Evolutionary conservation across 2,113 vertebrate genomes (phyloP).

Genomic region (Zosterops japonicus): DNA sequence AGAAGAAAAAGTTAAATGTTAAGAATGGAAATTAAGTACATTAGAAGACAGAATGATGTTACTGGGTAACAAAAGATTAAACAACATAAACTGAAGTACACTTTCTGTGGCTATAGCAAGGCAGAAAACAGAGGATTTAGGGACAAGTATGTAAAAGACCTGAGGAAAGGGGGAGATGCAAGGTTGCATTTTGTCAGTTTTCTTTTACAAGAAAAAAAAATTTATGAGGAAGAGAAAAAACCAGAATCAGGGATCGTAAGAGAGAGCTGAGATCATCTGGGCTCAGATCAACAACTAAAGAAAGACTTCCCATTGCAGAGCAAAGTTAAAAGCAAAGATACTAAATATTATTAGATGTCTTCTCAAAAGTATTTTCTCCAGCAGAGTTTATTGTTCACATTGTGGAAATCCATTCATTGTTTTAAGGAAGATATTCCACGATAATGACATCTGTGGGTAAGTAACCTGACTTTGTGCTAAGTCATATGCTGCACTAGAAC

Average conservation of each 20-base stretch:
- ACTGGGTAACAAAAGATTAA: background rate
- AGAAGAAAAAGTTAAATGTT: background rate
- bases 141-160: background rate
- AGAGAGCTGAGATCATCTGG: background rate
- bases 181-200: background rate
- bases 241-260: background rate
- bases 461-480: background rate
- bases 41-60: background rate
- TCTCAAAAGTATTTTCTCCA: background rate
- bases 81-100: background rate
- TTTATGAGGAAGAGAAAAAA: background rate
- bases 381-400: background rate
- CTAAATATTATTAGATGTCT: background rate
- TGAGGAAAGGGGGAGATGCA: background rate
- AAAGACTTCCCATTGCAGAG: background rate
- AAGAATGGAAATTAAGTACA: background rate
- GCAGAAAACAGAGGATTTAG: background rate
- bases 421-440: background rate
- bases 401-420: background rate
- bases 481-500: background rate
- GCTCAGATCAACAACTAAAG: background rate
- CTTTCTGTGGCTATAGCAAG: background rate
- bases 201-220: background rate
- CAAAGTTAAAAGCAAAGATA: background rate
- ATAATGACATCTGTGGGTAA: background rate